Conservation (phyloP, 2,888 invertebrate genomes). For the Hypomecis atomaria region DNA sequence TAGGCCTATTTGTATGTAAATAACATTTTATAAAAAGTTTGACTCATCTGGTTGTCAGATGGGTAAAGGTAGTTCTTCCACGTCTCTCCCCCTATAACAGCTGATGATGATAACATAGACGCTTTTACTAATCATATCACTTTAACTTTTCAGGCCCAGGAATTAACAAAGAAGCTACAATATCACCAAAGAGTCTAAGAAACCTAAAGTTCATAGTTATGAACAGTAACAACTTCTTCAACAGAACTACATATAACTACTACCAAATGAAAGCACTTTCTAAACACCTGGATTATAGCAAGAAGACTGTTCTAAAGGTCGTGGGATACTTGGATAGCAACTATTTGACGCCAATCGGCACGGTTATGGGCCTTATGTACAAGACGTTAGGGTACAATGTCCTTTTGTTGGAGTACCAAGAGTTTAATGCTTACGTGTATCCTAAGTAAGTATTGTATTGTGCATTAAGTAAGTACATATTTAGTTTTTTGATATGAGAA, state of each 20-base stretch:
- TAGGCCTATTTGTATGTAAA: too few species aligned
- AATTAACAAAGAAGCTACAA: neutral
- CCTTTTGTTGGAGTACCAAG: conserved; percentile 1
- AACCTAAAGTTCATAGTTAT: neutral
- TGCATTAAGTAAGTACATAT: too few species aligned
- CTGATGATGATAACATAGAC: too few species aligned
- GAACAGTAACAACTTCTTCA: neutral
- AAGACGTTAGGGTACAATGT: conserved; percentile 2
- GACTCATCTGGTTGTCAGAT: too few species aligned
- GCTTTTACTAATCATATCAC: neutral
- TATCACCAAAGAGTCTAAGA: conserved; percentile 2
- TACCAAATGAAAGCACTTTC: conserved; percentile 5
- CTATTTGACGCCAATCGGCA: neutral
- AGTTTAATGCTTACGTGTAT: neutral
- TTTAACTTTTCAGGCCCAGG: conserved; percentile 2
- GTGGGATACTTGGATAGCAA: conserved; percentile 6
- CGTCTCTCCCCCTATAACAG: too few species aligned
- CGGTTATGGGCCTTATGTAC: neutral
- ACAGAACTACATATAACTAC: conserved; percentile 4
- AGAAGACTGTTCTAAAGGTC: conserved; percentile 3
- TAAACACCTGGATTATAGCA: neutral
- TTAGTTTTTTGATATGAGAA: too few species aligned
- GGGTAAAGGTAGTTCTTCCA: too few species aligned
- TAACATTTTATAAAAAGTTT: too few species aligned
- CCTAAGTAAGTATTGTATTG: neutral